Percentiles rank a stretch among this genome's conserved stretches.
These are phyloP conservation scores for Anthoscopus minutus DNA, from an alignment of 2,113 vertebrate species.

Conservation along the genomic window DNA sequence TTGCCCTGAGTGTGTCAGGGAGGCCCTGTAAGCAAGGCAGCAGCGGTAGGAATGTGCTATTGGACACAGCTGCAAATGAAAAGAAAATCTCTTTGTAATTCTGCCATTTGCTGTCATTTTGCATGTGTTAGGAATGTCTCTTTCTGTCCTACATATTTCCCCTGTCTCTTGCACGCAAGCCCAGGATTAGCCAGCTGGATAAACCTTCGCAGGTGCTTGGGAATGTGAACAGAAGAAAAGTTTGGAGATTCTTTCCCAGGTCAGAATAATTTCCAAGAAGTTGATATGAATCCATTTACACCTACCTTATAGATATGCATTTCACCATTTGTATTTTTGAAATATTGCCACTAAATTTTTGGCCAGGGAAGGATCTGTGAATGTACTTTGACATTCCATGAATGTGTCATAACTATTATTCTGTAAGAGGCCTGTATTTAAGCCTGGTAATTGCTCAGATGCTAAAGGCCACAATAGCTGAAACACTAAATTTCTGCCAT, in stretches of 20 bases:
- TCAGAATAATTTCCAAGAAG: not conserved
- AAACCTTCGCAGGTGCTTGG: not conserved
- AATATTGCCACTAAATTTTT: not conserved
- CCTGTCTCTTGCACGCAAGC: not conserved
- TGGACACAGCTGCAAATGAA: not conserved
- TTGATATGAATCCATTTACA: not conserved
- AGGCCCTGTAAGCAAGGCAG: not conserved
- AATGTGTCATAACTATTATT: not conserved
- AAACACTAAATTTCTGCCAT: not conserved
- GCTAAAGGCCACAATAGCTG: not conserved
- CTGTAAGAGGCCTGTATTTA: not conserved
- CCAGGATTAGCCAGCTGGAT: not conserved
- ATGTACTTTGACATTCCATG: not conserved
- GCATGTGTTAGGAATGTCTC: not conserved
- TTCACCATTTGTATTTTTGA: not conserved
- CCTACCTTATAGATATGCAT: not conserved
- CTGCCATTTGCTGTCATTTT: not conserved
- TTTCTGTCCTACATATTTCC: not conserved
- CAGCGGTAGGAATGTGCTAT: accelerated
- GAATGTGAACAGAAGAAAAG: not conserved
- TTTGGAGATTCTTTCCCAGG: not conserved
- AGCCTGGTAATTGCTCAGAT: not conserved
- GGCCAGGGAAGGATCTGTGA: not conserved
- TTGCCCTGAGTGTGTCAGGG: accelerated
- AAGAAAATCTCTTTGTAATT: not conserved